These are phyloP conservation scores for Passer domesticus DNA, from an alignment of 2,113 vertebrate species.

Conservation along the genomic window DNA sequence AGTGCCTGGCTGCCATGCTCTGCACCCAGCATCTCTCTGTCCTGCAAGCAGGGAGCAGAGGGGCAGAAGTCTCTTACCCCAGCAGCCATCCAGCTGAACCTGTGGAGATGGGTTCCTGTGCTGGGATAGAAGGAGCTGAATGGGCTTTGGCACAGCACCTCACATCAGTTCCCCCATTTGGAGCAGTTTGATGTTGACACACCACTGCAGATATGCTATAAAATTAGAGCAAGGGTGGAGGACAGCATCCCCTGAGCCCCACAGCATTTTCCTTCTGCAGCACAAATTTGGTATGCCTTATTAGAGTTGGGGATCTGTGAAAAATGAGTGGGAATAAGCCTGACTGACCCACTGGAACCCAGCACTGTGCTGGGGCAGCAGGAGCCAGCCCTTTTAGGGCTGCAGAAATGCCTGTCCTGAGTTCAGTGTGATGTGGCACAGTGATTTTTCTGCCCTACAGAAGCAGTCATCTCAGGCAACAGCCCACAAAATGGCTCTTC, in stretches of 20 bases:
- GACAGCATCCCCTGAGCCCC: neutral
- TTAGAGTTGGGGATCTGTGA: neutral
- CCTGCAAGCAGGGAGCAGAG: neutral
- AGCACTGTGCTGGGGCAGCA: neutral
- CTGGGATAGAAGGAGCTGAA: neutral
- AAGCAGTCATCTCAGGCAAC: neutral
- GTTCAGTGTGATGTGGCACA: neutral
- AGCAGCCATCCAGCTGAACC: neutral
- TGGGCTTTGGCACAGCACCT: neutral
- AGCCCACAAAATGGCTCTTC: neutral
- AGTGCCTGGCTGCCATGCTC: neutral
- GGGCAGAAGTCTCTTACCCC: neutral
- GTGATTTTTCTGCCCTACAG: neutral
- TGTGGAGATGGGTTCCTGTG: neutral
- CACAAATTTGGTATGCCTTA: neutral
- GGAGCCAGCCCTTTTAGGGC: neutral
- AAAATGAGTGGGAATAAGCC: neutral
- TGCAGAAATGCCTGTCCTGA: neutral
- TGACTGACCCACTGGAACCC: neutral
- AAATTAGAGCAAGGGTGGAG: neutral
- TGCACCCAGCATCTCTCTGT: neutral
- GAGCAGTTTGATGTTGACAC: neutral
- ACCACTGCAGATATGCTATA: neutral
- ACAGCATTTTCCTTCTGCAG: neutral
- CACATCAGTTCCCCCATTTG: neutral